A percentile compares a stretch with the other conserved stretches of the same genome.
Conservation (phyloP, 2,113 vertebrate genomes). For the Leuciscus idus region DNA sequence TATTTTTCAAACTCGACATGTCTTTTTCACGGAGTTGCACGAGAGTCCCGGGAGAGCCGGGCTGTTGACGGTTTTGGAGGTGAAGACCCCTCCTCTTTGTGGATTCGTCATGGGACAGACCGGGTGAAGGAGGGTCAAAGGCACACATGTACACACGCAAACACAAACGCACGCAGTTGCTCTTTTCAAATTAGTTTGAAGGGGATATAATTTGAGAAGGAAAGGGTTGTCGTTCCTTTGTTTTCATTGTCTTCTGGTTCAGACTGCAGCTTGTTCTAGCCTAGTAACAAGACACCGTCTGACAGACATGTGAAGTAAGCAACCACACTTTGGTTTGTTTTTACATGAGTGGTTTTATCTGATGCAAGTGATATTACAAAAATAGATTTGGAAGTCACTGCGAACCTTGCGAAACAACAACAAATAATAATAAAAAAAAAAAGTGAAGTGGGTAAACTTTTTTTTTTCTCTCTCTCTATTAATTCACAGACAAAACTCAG, state of each 20-base stretch:
- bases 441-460: neutral
- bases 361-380: neutral
- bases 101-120: slow-evolving; percentile 36
- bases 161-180: neutral
- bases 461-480: neutral
- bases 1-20: slow-evolving; percentile 22
- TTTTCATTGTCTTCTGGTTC: neutral
- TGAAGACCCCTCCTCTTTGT: slow-evolving; percentile 36
- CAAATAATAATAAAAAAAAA: neutral
- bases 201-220: neutral
- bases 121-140: slow-evolving; percentile 56
- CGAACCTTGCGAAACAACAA: neutral
- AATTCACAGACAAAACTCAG: too few species aligned
- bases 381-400: neutral
- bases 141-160: slow-evolving; percentile 18
- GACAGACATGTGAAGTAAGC: neutral
- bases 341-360: neutral
- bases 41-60: slow-evolving; percentile 9
- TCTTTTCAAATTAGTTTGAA: slow-evolving; percentile 26
- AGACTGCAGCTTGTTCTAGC: neutral
- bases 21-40: neutral
- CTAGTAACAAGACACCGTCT: neutral
- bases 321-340: neutral
- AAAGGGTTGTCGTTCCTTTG: neutral
- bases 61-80: slow-evolving; percentile 42